Base-by-base conservation (phyloP, 2,888 invertebrate species). In the Keiferia lycopersicella region DNA sequence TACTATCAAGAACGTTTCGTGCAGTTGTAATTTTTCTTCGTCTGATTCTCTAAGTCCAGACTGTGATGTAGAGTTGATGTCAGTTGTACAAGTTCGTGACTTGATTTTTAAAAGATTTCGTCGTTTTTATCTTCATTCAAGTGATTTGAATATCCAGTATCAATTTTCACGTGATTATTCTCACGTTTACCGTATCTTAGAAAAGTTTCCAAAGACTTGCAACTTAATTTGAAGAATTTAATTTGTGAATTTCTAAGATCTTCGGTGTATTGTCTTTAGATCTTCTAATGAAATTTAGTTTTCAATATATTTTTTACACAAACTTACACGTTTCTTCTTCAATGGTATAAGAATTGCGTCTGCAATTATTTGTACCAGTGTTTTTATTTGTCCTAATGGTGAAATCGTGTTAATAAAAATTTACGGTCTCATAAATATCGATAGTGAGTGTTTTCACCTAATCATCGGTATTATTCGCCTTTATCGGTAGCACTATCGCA, bases 401-500 rank as follows among this genome's bases (percentile, higher is more conserved):
- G 63, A 68, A 67, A 66, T 61, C 22, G 65, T 69, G 68, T 65
- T 50, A 63, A 66, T 67, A 66, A 64, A 34, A 68, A 67, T 78
- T 77, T 78, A 79, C 72, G 71, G 69, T 71, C 66, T 72, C 75
- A 74, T 81, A 79, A 53, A 77, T 75, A 73, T 66, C 68, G 69
- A 70, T 73, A 74, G 68, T 69, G 66, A 66, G 66, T 66, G 68
- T 71, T 71, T 75, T 71, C 71, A 69, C 67, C 70, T 60, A 73
- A 11, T 26, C 18, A 18, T 30, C 18, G 30, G 70, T 73, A 65
- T 57, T 70, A 64, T 67, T 63, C 62, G 65, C 68, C 61, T 76
- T 75, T 75, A 73, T 72, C 67, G 69, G 59, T 68, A 63, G 68
- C 71, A 74, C 67, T 67, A 71, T 70, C 68, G 69, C 62, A 66